Base-by-base conservation (phyloP, 2,797 vertebrate genomes). In the Girardinus metallicus region DNA sequence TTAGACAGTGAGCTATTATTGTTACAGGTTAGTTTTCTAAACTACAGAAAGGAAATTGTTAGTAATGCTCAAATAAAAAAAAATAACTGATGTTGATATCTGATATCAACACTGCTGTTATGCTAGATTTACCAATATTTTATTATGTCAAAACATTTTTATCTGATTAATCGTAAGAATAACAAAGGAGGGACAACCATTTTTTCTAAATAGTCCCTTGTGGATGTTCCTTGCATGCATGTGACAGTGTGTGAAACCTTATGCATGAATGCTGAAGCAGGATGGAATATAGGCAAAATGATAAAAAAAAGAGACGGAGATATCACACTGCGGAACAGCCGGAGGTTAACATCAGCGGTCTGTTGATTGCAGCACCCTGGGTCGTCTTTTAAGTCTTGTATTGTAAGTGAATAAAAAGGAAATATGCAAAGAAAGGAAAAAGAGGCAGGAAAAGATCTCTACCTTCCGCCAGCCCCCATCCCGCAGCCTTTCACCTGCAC, bases 251-350 rank as follows among this genome's bases (percentile, higher is more conserved):
- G 75, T 43, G 43, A 73, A 86, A 79, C 46, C 31, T 0, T 68
- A 6, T 31, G 74, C 29, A 71, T 41, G 75, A 79, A 83, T 46
- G 23, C 73, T 66, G 9, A 47, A 43, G 79, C 41, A 55, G 36
- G 53, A n/a, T 72, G 43, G 60, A 39, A 1, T 73, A 10, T 7
- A 66, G 66, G 66, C 39, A 70, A 43, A 26, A n/a, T n/a, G 66
- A 81, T 51, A 39, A 79, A 84, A 72, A 49, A 64, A 43, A 78
- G 31, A 76, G 31, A 76, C 72, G 8, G 39, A 70, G 39, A n/a
- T 43, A 26, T 41, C 9, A 12, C 21, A 43, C 66, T 43, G 23
- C n/a, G 39, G 13, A 43, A 70, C 23, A 70, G 23, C 39, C 23
- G 4, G 36, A 70, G 66, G 39, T 70, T 70, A 12, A 43, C 39